Evolutionary conservation across 2,113 vertebrate genomes (phyloP).

Genomic region (Psammodynastes pulverulentus): DNA sequence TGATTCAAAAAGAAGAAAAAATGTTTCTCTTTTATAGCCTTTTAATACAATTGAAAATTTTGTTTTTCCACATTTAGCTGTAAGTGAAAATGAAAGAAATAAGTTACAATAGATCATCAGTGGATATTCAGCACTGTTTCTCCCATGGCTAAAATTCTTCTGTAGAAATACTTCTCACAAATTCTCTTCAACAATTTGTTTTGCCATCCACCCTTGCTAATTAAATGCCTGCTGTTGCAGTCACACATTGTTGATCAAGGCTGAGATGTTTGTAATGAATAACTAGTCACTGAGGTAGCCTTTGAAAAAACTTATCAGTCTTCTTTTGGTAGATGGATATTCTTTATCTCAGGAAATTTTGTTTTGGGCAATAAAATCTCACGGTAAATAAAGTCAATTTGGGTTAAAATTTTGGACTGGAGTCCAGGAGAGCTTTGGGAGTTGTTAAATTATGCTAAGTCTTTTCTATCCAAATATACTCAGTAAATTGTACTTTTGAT

Average conservation of each 20-base stretch:
- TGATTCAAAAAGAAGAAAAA: neutral
- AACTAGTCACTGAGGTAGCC: neutral
- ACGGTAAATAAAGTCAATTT: neutral
- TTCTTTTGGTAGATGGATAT: neutral
- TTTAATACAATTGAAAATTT: neutral
- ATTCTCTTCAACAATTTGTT: neutral
- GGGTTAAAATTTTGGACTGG: neutral
- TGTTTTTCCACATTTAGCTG: neutral
- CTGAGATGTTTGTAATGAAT: neutral
- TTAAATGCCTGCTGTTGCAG: neutral
- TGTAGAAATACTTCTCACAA: neutral
- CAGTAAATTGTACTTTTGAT: slow-evolving; percentile 19
- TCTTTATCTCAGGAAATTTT: neutral
- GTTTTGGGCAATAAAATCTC: neutral
- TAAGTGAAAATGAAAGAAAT: neutral
- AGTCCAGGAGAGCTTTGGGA: neutral
- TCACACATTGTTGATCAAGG: neutral
- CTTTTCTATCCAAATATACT: neutral
- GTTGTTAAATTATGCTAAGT: neutral
- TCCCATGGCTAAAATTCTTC: neutral
- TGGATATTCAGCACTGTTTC: neutral
- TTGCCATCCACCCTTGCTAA: neutral
- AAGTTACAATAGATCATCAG: neutral
- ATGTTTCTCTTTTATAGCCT: neutral
- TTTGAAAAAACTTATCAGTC: neutral